A percentile compares a stretch with the other conserved stretches of the same genome.
Evolutionary conservation across 2,113 vertebrate species (phyloP).

Genomic region (Acrocephalus arundinaceus): DNA sequence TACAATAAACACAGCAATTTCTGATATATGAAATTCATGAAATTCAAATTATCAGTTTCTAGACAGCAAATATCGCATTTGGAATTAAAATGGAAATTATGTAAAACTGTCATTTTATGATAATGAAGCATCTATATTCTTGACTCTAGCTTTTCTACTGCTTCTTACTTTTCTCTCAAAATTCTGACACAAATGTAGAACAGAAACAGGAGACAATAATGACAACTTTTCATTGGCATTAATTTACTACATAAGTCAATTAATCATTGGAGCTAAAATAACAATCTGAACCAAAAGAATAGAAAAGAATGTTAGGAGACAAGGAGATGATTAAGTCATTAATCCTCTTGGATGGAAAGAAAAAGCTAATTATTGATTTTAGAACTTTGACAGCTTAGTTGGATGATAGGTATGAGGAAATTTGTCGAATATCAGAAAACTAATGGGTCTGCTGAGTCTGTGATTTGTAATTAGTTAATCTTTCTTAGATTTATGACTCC

Average conservation of each 20-base stretch:
- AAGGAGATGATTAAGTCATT: neutral
- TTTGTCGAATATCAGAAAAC: neutral
- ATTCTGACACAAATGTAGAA: neutral
- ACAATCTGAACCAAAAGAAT: neutral
- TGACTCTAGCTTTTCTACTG: neutral
- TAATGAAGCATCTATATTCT: neutral
- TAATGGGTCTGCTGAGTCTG: neutral
- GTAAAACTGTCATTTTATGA: neutral
- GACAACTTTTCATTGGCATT: neutral
- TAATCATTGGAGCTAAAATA: neutral
- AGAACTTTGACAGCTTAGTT: neutral
- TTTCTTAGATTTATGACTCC: neutral
- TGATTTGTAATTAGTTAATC: neutral
- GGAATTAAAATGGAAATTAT: neutral
- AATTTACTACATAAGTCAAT: neutral
- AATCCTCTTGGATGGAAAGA: neutral
- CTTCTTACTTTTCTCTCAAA: neutral
- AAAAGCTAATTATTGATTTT: conserved; percentile 25
- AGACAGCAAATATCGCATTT: neutral
- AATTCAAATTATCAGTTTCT: neutral
- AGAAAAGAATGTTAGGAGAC: neutral
- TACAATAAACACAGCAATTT: neutral
- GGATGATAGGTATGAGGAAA: neutral
- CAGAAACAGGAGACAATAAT: neutral
- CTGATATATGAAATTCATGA: neutral